Conservation (phyloP, 2,888 invertebrate genomes). For the Leptodirus hochenwartii region DNA sequence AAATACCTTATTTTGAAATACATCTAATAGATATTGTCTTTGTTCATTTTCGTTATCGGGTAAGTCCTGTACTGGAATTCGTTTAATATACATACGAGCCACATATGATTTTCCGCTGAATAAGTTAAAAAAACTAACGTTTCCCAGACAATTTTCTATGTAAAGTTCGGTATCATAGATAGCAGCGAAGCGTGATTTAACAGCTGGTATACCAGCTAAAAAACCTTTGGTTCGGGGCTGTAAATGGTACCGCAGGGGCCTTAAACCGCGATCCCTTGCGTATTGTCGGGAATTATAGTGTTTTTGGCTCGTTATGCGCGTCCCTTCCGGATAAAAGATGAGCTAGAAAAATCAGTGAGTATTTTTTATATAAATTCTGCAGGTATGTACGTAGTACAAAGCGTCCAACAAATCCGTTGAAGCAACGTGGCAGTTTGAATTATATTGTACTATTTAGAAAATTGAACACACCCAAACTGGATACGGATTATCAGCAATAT, state of each 20-base stretch:
- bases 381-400: too few species aligned
- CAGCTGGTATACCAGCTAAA: constrained; percentile 62
- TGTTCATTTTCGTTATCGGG: constrained; percentile 58
- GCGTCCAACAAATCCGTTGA: too few species aligned
- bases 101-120: constrained; percentile 52
- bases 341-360: too few species aligned
- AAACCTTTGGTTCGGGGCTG: constrained; percentile 94
- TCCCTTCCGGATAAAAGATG: constrained; percentile 82
- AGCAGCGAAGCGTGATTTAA: constrained; percentile 63
- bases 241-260: constrained; percentile 72
- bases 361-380: too few species aligned
- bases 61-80: constrained; percentile 64
- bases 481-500: constrained; percentile 76
- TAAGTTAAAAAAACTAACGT: constrained; percentile 64
- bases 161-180: constrained; percentile 70
- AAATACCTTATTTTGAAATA: constrained; percentile 69
- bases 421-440: too few species aligned
- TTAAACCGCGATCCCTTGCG: constrained; percentile 69
- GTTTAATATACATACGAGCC: constrained; percentile 58
- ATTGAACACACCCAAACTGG: constrained; percentile 75
- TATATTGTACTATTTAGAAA: too few species aligned
- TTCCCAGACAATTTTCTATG: constrained; percentile 38
- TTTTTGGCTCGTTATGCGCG: constrained; percentile 74
- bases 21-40: constrained; percentile 62
- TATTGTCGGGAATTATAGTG: constrained; percentile 76